Conservation (phyloP, 1,140 invertebrate species). For the Oncopodura yosiiana region DNA sequence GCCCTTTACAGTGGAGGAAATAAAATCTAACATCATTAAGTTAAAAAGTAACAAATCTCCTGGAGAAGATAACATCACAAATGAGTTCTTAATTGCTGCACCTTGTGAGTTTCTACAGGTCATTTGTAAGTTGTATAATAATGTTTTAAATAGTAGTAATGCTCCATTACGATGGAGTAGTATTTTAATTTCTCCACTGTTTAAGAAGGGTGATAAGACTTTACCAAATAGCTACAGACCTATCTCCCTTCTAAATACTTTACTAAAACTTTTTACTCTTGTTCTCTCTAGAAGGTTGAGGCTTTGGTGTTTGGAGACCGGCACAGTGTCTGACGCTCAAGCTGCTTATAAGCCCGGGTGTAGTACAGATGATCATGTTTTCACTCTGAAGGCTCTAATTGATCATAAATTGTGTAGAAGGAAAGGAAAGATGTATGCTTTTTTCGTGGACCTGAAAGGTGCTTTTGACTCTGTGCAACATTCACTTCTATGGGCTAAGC, state of each 20-base stretch:
- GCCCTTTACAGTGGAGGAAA: too few relatives aligned
- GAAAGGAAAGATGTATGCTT: constrained; percentile 13
- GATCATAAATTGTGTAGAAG: not conserved
- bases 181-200: constrained; percentile 17
- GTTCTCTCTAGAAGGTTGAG: constrained; percentile 33
- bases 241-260: constrained; percentile 34
- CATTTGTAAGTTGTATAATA: too few relatives aligned
- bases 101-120: too few relatives aligned
- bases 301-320: constrained; percentile 22
- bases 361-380: constrained; percentile 32
- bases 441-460: constrained; percentile 19
- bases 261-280: constrained; percentile 32
- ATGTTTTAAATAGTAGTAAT: too few relatives aligned
- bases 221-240: constrained; percentile 34
- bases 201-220: constrained; percentile 33
- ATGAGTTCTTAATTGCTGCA: too few relatives aligned
- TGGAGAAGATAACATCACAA: too few relatives aligned
- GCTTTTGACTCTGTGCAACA: constrained; percentile 21
- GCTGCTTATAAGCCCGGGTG: constrained; percentile 32
- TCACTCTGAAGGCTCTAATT: constrained; percentile 5
- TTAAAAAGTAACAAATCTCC: too few relatives aligned
- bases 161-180: constrained; percentile 13
- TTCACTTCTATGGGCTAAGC: constrained; percentile 9
- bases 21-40: too few relatives aligned
- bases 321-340: constrained; percentile 32